Conservation (phyloP, 2,888 invertebrate genomes). For the Drosophila quinaria region DNA sequence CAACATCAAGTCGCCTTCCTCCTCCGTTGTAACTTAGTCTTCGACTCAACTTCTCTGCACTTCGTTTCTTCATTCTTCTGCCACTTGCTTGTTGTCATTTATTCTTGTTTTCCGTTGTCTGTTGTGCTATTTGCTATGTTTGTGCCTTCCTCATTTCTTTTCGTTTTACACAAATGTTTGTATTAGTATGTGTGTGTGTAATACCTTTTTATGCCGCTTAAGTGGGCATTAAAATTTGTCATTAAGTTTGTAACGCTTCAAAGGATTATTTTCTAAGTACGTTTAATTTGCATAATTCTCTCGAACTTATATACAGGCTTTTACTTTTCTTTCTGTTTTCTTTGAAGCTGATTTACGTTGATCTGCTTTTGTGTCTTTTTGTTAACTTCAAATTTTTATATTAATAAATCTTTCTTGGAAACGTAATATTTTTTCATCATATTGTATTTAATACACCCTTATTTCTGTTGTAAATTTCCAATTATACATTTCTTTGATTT, state of each 20-base stretch:
- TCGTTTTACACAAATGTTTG: neutral
- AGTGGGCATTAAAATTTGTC: slow-evolving; percentile 49
- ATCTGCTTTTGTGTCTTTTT: neutral
- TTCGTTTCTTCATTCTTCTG: slow-evolving; percentile 47
- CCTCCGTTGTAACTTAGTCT: slow-evolving; percentile 35
- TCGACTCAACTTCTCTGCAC: slow-evolving; percentile 28
- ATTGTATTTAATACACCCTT: neutral
- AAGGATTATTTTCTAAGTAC: slow-evolving; percentile 26
- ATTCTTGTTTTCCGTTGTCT: slow-evolving; percentile 59
- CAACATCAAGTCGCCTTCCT: slow-evolving; percentile 12
- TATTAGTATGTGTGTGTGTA: slow-evolving; percentile 1
- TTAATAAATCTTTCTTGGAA: neutral
- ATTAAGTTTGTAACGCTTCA: slow-evolving; percentile 43
- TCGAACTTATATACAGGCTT: neutral
- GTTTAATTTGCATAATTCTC: slow-evolving; percentile 38
- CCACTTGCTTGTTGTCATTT: slow-evolving; percentile 68
- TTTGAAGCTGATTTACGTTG: neutral
- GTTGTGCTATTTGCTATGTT: slow-evolving; percentile 37
- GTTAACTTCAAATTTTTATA: neutral
- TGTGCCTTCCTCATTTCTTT: slow-evolving; percentile 23
- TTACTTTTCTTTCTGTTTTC: neutral
- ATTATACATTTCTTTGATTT: neutral
- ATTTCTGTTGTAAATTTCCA: neutral
- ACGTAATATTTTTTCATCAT: neutral
- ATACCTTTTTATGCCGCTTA: slow-evolving; percentile 49